Conservation (phyloP, 2,888 invertebrate species). For the Dimorphilus gyrociliatus region DNA sequence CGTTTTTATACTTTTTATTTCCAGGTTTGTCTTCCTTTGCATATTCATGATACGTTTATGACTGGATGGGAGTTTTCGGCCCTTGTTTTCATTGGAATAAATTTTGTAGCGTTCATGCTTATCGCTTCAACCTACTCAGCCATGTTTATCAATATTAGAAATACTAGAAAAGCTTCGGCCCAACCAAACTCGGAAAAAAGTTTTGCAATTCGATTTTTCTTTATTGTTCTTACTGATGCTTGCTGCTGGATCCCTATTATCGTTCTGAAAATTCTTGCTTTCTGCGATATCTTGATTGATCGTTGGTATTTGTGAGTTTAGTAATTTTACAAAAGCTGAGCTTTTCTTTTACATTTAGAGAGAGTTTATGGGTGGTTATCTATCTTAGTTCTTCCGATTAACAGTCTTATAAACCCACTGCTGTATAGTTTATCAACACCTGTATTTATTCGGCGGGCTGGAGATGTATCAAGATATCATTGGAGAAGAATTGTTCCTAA, state of each 20-base stretch:
- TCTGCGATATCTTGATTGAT: slow-evolving; percentile 43
- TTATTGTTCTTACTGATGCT: slow-evolving; percentile 54
- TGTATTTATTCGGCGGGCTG: slow-evolving; percentile 5
- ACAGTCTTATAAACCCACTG: too few species aligned
- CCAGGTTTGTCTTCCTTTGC: slow-evolving; percentile 55
- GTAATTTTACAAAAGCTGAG: too few species aligned
- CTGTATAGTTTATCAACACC: slow-evolving; percentile 9
- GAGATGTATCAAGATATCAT: too few species aligned
- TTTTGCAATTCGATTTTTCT: slow-evolving; percentile 51
- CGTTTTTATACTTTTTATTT: too few species aligned
- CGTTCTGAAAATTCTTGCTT: slow-evolving; percentile 47
- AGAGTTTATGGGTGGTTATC: slow-evolving; percentile 8
- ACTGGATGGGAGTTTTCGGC: slow-evolving; percentile 56
- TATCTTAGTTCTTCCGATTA: too few species aligned
- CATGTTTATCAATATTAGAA: slow-evolving; percentile 49
- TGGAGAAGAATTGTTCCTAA: too few species aligned
- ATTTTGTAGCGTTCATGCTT: slow-evolving; percentile 34
- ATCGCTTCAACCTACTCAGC: slow-evolving; percentile 43
- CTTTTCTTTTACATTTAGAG: slow-evolving; percentile 6
- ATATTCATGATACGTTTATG: slow-evolving; percentile 50
- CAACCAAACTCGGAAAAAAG: slow-evolving; percentile 41
- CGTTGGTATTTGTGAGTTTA: too few species aligned
- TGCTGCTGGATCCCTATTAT: slow-evolving; percentile 56
- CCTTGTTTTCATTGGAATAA: slow-evolving; percentile 51
- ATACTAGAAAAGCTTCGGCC: slow-evolving; percentile 33